These are phyloP conservation scores for Melierax canorus DNA, from an alignment of 2,113 vertebrate species.

Conservation along the genomic window DNA sequence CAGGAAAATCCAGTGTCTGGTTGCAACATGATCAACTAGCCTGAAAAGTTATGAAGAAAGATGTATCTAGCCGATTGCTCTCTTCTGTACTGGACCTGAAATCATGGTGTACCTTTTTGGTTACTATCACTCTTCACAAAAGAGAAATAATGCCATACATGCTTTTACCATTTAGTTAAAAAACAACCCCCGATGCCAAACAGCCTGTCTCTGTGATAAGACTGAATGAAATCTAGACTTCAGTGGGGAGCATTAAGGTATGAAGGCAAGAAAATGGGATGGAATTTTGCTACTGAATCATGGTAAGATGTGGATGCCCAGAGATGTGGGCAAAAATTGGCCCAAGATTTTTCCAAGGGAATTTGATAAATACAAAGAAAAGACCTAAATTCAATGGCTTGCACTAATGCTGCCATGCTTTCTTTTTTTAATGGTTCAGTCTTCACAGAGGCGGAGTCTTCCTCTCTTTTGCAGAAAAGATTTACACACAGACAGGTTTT, in stretches of 20 bases:
- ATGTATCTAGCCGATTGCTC: neutral
- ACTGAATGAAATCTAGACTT: neutral
- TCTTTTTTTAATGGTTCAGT: neutral
- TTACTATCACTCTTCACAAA: neutral
- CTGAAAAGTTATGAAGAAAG: neutral
- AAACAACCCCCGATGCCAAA: neutral
- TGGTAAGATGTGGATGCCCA: neutral
- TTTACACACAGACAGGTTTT: neutral
- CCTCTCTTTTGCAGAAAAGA: neutral
- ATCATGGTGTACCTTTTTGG: neutral
- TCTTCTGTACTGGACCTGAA: neutral
- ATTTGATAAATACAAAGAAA: neutral
- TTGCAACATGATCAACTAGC: neutral
- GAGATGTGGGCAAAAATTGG: neutral
- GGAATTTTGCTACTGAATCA: neutral
- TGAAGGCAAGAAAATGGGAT: neutral
- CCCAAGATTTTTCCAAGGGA: neutral
- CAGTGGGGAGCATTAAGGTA: neutral
- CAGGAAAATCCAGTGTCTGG: neutral
- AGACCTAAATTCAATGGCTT: neutral
- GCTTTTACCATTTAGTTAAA: neutral
- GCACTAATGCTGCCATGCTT: neutral
- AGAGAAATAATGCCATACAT: neutral
- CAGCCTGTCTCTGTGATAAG: neutral
- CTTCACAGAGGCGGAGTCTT: neutral